phyloP scores from a whole-genome alignment of 2,888 invertebrate species.

The Dione vanillae region DNA sequence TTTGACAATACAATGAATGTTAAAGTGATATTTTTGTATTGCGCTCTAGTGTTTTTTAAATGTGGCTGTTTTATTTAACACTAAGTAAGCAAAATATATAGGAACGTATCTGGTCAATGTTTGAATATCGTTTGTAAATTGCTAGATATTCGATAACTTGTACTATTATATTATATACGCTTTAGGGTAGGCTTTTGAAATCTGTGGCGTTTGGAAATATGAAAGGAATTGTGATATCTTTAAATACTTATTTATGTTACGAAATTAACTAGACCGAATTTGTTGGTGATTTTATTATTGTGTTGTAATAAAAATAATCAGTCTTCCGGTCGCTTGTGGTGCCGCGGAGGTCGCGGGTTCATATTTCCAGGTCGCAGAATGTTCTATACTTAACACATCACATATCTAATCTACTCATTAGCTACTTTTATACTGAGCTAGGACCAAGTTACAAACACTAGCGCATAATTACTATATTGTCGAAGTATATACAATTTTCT shows the following conservation, averaged over 20 bases:
- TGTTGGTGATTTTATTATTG: slow-evolving; percentile 8
- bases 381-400: slow-evolving; percentile 72
- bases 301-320: not conserved
- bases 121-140: slow-evolving; percentile 64
- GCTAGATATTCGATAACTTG: slow-evolving; percentile 69
- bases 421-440: slow-evolving; percentile 75
- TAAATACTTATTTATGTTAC: slow-evolving; percentile 7
- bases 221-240: slow-evolving; percentile 49
- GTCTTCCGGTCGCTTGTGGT: slow-evolving; percentile 13
- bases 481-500: slow-evolving; percentile 26
- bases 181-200: slow-evolving; percentile 70
- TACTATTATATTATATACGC: slow-evolving; percentile 70
- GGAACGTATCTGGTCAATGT: slow-evolving; percentile 70
- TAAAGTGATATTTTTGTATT: slow-evolving; percentile 73
- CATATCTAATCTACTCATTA: slow-evolving; percentile 79
- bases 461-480: slow-evolving; percentile 32
- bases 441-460: slow-evolving; percentile 64
- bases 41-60: slow-evolving; percentile 53
- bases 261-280: slow-evolving; percentile 14
- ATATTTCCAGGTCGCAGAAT: slow-evolving; percentile 54
- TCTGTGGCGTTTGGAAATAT: slow-evolving; percentile 58
- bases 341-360: slow-evolving; percentile 4
- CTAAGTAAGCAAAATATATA: slow-evolving; percentile 49
- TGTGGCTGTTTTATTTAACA: slow-evolving; percentile 51
- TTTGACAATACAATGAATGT: slow-evolving; percentile 58